Conservation (phyloP, 1,140 invertebrate species). For the Rhynchophorus ferrugineus region DNA sequence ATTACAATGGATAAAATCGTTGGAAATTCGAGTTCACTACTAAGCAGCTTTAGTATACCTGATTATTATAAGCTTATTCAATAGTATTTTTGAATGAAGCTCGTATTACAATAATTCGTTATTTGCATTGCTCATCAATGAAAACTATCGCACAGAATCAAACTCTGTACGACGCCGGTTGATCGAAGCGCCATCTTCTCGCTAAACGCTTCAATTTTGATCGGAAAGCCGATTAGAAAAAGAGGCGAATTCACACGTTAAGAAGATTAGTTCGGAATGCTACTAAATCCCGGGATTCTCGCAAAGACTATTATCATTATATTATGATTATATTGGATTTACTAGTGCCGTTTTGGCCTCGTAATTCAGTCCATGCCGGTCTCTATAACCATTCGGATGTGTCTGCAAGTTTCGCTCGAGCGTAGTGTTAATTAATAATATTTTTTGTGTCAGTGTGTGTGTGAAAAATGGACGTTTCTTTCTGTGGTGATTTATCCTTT, state of each 20-base stretch:
- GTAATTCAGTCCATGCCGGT: slow-evolving; percentile 33
- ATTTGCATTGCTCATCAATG: too few species aligned
- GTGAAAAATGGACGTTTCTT: too few species aligned
- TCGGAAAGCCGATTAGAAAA: slow-evolving; percentile 38
- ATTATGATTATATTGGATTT: slow-evolving; percentile 43
- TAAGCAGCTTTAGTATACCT: too few species aligned
- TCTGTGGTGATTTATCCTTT: too few species aligned
- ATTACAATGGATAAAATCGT: too few species aligned
- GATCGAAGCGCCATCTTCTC: neutral
- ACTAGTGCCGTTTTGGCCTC: slow-evolving; percentile 34
- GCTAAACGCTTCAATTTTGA: slow-evolving; percentile 23
- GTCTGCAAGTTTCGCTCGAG: neutral
- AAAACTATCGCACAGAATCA: too few species aligned
- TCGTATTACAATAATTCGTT: too few species aligned
- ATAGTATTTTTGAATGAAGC: too few species aligned
- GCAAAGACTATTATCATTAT: slow-evolving; percentile 43
- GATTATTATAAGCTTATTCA: too few species aligned
- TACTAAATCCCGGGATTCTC: slow-evolving; percentile 40
- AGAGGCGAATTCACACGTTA: slow-evolving; percentile 41
- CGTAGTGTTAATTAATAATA: neutral
- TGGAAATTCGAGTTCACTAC: too few species aligned
- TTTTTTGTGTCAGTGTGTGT: neutral
- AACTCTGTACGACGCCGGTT: too few species aligned
- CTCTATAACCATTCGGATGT: slow-evolving; percentile 26
- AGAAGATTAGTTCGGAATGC: slow-evolving; percentile 40